Percentiles rank a stretch among this genome's conserved stretches.
These are phyloP conservation scores for Selene dorsalis DNA, from an alignment of 2,797 vertebrate species.

Conservation along the genomic window DNA sequence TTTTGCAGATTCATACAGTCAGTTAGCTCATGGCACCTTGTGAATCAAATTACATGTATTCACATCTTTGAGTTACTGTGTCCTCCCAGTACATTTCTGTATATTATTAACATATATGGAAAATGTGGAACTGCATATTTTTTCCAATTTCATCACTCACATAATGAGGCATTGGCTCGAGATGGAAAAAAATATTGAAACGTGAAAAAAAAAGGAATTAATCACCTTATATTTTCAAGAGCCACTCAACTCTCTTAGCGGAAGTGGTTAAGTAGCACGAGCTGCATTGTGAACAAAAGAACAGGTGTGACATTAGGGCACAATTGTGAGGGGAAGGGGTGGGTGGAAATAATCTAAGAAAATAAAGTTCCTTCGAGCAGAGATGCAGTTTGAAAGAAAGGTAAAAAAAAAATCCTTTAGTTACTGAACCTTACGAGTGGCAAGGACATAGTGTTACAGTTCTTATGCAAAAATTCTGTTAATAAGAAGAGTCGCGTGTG, in stretches of 20 bases:
- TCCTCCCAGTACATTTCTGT: background rate
- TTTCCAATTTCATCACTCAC: background rate
- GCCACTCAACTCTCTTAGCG: slow-evolving; percentile 30
- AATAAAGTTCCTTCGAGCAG: slow-evolving; percentile 35
- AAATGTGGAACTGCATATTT: background rate
- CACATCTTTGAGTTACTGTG: background rate
- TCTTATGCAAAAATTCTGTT: slow-evolving; percentile 46
- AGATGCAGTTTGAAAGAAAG: slow-evolving; percentile 16
- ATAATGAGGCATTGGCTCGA: background rate
- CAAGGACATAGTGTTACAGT: slow-evolving; percentile 43
- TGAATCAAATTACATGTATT: background rate
- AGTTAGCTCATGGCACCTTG: background rate
- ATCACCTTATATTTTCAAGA: slow-evolving; percentile 15
- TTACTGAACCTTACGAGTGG: slow-evolving; percentile 39
- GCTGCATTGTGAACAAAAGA: slow-evolving; percentile 21
- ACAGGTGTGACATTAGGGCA: slow-evolving; percentile 15
- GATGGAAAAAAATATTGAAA: background rate
- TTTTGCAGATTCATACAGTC: background rate
- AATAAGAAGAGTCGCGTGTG: slow-evolving; percentile 58
- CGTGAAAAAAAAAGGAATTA: background rate
- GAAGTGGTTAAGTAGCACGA: slow-evolving; percentile 22
- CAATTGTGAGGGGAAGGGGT: background rate
- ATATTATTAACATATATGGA: background rate
- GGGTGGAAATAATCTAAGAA: slow-evolving; percentile 34
- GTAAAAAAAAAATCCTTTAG: slow-evolving; percentile 30